Evolutionary conservation across 2,113 vertebrate species (phyloP).

Genomic region (Hoplias malabaricus): DNA sequence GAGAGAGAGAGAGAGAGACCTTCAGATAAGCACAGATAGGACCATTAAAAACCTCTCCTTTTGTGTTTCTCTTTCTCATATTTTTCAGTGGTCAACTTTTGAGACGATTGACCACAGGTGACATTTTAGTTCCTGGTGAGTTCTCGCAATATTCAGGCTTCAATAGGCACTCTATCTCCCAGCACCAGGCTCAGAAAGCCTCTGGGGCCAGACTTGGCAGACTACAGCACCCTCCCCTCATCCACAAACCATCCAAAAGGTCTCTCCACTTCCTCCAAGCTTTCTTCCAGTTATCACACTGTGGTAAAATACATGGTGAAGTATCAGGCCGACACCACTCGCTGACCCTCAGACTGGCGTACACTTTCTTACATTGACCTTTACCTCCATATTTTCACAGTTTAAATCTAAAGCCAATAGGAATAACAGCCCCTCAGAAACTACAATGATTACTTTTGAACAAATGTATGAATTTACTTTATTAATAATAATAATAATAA

Average conservation of each 20-base stretch:
- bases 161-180: slow-evolving; percentile 26
- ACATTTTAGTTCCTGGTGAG: slow-evolving; percentile 39
- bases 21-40: slow-evolving; percentile 37
- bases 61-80: background rate
- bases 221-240: background rate
- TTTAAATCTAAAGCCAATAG: background rate
- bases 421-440: too few relatives aligned
- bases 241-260: background rate
- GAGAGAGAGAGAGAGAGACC: background rate
- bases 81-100: slow-evolving; percentile 10
- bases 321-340: background rate
- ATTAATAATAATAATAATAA: background rate
- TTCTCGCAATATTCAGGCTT: slow-evolving; percentile 32
- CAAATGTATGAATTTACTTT: too few relatives aligned
- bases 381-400: background rate
- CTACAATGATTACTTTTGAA: too few relatives aligned
- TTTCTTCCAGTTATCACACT: background rate
- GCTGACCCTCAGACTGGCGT: background rate
- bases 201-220: slow-evolving; percentile 40
- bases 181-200: slow-evolving; percentile 4
- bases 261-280: slow-evolving; percentile 1
- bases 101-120: slow-evolving; percentile 25
- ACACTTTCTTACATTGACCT: background rate
- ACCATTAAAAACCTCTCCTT: background rate
- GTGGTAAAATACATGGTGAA: background rate